A percentile compares a stretch with the other conserved stretches of the same genome.
Conservation (phyloP, 2,113 vertebrate genomes). For the Poeciliopsis retropinna region DNA sequence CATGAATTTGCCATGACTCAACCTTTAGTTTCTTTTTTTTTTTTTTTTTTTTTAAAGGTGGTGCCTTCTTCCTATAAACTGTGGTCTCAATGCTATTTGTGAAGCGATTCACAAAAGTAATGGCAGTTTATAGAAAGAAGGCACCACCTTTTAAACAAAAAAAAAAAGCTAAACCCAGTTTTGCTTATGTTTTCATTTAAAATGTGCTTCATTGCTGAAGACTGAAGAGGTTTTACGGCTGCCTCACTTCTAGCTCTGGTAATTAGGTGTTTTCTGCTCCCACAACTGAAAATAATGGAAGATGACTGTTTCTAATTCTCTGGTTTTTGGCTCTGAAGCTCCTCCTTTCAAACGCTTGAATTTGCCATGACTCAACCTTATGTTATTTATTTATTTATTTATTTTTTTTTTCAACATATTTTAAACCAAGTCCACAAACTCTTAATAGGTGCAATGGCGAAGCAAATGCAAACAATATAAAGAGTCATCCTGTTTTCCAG, state of each 20-base stretch:
- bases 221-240: neutral
- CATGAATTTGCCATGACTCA: slow-evolving; percentile 66
- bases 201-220: neutral
- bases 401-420: no score
- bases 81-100: slow-evolving; percentile 33
- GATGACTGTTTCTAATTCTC: neutral
- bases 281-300: neutral
- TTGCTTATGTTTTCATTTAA: neutral
- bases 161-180: no score
- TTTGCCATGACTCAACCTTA: no score
- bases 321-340: no score
- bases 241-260: no score
- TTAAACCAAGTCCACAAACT: neutral
- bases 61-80: slow-evolving; percentile 42
- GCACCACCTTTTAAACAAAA: no score
- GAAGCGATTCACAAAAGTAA: slow-evolving; percentile 17
- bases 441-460: neutral
- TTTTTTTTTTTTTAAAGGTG: slow-evolving; percentile 45
- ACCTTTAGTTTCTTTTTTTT: slow-evolving; percentile 32
- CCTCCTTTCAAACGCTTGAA: no score
- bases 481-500: neutral
- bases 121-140: no score
- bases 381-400: no score
- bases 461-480: neutral
- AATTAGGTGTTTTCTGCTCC: no score